phyloP scores from a whole-genome alignment of 2,888 invertebrate genomes.

The Trachelus troglodyta region DNA sequence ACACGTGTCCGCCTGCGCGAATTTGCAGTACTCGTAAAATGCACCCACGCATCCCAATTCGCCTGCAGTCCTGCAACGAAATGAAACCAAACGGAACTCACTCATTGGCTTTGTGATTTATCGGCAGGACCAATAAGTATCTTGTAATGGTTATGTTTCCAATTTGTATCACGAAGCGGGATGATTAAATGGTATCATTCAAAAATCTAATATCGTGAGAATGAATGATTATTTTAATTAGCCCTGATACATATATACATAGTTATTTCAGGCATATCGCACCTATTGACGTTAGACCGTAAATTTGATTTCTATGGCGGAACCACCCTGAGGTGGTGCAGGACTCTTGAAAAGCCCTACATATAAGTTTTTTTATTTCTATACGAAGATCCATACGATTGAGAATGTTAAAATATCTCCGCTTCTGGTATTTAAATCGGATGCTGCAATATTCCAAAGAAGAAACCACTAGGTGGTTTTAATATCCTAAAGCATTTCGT shows the following conservation, averaged over 20 bases:
- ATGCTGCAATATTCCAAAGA: background rate
- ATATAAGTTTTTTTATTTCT: background rate
- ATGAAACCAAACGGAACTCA: conserved; percentile 14
- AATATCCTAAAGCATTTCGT: background rate
- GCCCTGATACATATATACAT: background rate
- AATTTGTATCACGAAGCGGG: conserved; percentile 3
- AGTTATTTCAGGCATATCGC: background rate
- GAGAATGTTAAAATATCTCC: background rate
- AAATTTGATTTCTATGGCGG: background rate
- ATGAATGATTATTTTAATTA: background rate
- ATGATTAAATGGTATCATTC: background rate
- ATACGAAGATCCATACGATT: background rate
- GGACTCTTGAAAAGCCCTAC: background rate
- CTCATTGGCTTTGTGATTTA: conserved; percentile 47
- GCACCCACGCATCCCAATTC: conserved; percentile 42
- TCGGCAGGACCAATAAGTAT: conserved; percentile 44
- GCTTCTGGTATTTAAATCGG: too few species aligned
- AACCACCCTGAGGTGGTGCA: background rate
- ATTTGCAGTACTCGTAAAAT: conserved; percentile 40
- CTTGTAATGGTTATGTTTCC: conserved; percentile 31
- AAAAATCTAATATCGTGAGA: background rate
- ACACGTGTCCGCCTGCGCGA: conserved; percentile 14
- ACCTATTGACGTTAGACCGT: background rate
- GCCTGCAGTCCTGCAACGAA: conserved; percentile 23
- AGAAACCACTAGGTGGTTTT: background rate